A percentile compares a stretch with the other conserved stretches of the same genome.
Evolutionary conservation across 2,113 vertebrate species (phyloP).

Genomic region (Vireo altiloquus): DNA sequence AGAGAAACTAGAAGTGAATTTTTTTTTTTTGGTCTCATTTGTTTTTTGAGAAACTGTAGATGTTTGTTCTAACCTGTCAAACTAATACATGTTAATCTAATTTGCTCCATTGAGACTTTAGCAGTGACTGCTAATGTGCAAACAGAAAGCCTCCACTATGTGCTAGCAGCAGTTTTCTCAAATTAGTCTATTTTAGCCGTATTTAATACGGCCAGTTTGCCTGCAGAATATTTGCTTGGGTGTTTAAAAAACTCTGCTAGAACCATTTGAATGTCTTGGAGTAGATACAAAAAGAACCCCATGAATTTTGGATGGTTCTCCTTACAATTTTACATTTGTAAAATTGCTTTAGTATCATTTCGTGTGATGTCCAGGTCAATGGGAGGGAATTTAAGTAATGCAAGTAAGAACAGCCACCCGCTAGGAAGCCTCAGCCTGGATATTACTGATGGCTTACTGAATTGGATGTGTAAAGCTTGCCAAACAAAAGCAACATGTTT

Average conservation of each 20-base stretch:
- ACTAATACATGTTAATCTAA: neutral
- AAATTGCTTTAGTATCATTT: neutral
- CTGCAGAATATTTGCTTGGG: neutral
- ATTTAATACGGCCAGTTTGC: neutral
- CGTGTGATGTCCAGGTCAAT: neutral
- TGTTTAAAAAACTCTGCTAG: neutral
- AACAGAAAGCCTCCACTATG: neutral
- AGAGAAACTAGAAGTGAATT: neutral
- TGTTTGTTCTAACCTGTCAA: neutral
- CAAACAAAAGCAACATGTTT: conserved; percentile 12
- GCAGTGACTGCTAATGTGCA: neutral
- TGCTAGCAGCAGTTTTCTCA: neutral
- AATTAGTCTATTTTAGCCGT: neutral
- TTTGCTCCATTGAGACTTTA: neutral
- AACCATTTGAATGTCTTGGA: neutral
- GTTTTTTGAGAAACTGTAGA: neutral
- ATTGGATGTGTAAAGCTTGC: neutral
- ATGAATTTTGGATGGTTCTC: neutral
- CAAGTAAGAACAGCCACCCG: neutral
- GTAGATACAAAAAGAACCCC: neutral
- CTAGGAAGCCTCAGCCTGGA: neutral
- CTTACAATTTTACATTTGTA: neutral
- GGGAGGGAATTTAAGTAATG: neutral
- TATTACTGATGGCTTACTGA: neutral
- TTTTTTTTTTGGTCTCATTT: neutral